Evolutionary conservation across 1,140 invertebrate species (phyloP).

Genomic region (Papilio polyxenes): DNA sequence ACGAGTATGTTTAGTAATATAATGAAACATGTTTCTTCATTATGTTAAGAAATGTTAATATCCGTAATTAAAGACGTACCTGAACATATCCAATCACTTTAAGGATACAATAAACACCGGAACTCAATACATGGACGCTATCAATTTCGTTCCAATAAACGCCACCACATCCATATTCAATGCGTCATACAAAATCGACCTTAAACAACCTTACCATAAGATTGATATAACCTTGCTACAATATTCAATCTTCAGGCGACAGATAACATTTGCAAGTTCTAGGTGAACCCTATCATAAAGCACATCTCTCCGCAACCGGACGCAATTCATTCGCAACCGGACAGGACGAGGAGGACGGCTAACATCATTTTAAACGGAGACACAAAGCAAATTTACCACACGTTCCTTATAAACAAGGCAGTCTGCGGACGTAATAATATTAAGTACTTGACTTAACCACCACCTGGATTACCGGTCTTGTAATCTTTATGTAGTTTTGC

Average conservation of each 20-base stretch:
- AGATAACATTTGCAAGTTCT: conserved; percentile 27
- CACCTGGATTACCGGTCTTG: background rate
- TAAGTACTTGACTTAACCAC: conserved; percentile 8
- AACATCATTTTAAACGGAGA: conserved; percentile 10
- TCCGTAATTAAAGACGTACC: background rate
- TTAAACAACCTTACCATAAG: background rate
- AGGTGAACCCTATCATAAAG: conserved; percentile 32
- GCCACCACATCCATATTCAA: background rate
- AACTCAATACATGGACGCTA: conserved; percentile 2
- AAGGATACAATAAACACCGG: conserved; percentile 9
- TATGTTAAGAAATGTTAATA: background rate
- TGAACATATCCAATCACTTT: conserved; percentile 1
- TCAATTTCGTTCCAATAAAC: conserved; percentile 18
- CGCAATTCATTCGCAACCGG: conserved; percentile 30
- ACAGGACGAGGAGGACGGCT: conserved; percentile 5
- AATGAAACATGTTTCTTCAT: background rate
- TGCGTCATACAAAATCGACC: background rate
- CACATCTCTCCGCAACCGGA: conserved; percentile 34
- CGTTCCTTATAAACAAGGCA: conserved; percentile 2
- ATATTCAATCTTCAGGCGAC: conserved; percentile 9
- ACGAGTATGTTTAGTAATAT: background rate
- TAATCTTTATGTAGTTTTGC: background rate
- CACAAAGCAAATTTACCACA: conserved; percentile 29
- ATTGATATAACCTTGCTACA: background rate
- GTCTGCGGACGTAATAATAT: conserved; percentile 1